phyloP scores from a whole-genome alignment of 37 sponge, comb jelly and placozoan genomes.

The Axinella damicornis region DNA sequence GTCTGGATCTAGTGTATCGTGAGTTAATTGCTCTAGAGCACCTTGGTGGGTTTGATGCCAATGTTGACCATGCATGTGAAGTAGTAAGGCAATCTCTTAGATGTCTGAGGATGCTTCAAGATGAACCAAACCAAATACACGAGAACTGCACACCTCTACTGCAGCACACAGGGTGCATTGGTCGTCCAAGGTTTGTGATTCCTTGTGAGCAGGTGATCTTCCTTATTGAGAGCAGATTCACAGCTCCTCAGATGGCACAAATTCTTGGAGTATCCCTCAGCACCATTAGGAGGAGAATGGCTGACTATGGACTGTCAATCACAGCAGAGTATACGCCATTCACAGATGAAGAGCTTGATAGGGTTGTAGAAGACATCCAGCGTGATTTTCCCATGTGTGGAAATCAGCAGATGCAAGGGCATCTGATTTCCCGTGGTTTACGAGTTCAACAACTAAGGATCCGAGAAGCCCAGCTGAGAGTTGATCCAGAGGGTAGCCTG shows the following conservation, averaged over 20 bases:
- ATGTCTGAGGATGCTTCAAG: no score
- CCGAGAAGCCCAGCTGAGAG: constrained; percentile 47
- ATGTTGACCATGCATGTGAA: no score
- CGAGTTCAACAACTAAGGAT: constrained; percentile 50
- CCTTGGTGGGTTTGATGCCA: no score
- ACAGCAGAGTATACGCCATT: constrained; percentile 25
- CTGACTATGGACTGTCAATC: constrained; percentile 22
- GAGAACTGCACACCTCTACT: not conserved
- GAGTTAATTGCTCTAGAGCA: constrained; percentile 29
- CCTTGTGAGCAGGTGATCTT: constrained; percentile 26
- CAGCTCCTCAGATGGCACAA: constrained; percentile 39
- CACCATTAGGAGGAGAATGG: constrained; percentile 53
- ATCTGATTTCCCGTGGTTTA: constrained; percentile 21
- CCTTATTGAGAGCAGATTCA: constrained; percentile 36
- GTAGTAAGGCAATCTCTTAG: no score
- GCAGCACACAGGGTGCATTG: not conserved
- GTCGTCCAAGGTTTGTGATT: constrained; percentile 40
- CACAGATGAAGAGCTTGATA: constrained; percentile 54
- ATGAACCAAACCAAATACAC: no score
- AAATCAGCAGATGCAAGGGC: constrained; percentile 25
- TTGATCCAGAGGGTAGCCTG: constrained; percentile 55
- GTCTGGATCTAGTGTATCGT: constrained; percentile 12
- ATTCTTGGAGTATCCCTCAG: constrained; percentile 54
- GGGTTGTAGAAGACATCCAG: constrained; percentile 18
- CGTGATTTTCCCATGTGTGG: constrained; percentile 47